A percentile compares a stretch with the other conserved stretches of the same genome.
Evolutionary conservation across 2,797 vertebrate species (phyloP).

Genomic region (Anabas testudineus): DNA sequence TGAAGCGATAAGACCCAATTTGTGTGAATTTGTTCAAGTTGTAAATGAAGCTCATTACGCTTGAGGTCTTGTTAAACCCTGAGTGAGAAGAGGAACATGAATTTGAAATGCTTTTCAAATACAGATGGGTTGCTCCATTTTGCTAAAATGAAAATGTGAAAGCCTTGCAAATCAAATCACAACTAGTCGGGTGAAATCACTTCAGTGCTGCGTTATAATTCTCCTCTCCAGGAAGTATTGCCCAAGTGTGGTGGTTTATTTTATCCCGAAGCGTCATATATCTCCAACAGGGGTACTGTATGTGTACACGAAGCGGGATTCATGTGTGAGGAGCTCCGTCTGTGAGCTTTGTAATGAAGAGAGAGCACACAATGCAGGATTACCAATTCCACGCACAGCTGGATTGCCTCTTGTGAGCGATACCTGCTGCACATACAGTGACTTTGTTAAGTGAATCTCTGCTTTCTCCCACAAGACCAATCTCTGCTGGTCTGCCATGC

Average conservation of each 20-base stretch:
- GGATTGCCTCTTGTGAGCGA: slow-evolving; percentile 44
- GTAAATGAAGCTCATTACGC: slow-evolving; percentile 69
- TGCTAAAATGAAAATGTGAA: slow-evolving; percentile 61
- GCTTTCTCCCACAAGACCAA: slow-evolving; percentile 56
- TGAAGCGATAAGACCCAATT: slow-evolving; percentile 69
- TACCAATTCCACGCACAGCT: slow-evolving; percentile 62
- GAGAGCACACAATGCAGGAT: slow-evolving; percentile 44
- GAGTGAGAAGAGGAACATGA: slow-evolving; percentile 49
- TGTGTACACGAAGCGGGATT: slow-evolving; percentile 3
- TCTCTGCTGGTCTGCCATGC: slow-evolving; percentile 63
- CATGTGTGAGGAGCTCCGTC: slow-evolving; percentile 15
- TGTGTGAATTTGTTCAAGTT: slow-evolving; percentile 71
- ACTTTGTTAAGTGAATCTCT: slow-evolving; percentile 61
- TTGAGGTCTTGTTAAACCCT: slow-evolving; percentile 64
- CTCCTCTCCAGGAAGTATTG: slow-evolving; percentile 46
- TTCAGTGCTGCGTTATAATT: slow-evolving; percentile 13
- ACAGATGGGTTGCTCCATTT: slow-evolving; percentile 51
- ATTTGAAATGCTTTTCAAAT: slow-evolving; percentile 67
- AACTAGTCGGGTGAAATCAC: slow-evolving; percentile 37
- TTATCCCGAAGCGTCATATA: slow-evolving; percentile 13
- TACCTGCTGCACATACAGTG: slow-evolving; percentile 63
- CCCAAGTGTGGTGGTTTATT: slow-evolving; percentile 32
- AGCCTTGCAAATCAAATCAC: slow-evolving; percentile 63
- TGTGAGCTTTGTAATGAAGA: slow-evolving; percentile 46
- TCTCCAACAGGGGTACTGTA: slow-evolving; percentile 13